Base-by-base conservation (phyloP, 2,888 invertebrate species). In the Volucella bombylans region DNA sequence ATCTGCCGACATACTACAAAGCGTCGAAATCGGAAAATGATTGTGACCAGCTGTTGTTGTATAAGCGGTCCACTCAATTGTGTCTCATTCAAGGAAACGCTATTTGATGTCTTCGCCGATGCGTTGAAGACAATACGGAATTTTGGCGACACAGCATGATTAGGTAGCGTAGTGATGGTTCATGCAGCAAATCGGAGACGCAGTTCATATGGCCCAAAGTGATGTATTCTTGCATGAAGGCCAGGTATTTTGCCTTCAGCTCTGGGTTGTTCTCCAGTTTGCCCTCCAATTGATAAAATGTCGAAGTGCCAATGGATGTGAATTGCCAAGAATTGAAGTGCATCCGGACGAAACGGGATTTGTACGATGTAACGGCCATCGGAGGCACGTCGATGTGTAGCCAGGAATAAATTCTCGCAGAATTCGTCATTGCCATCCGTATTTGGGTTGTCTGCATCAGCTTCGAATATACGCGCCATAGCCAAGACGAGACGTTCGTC, bases 401-500 rank as follows among this genome's bases (percentile, higher is more conserved):
- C 18, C 18, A 18, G 23, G 23, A 23, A 23, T 23, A 4, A 23
- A 23, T 23, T 23, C 23, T 23, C 23, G 23, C 23, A 23, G 23
- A 23, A 23, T 23, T 23, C 23, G 23, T 23, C 23, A 23, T 23
- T 3, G 23, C 4, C 23, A 23, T 23, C 9, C 67, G 45, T 10
- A 54, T 52, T 31, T 82, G 59, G 31, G 69, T 78, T 12, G n/a
- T 78, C 78, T 10, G 62, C 41, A 8, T 74, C 67, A 43, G 65
- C 73, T 18, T 83, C 86, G 15, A 72, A 38, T 10, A 80, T 45
- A 80, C 64, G 31, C 23, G 65, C 12, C 50, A 38, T 14, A 80
- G 15, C 6, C n/a, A 54, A 52, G 45, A 79, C 81, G 31, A 81
- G 50, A 9, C 55, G 49, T 39, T 47, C 38, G n/a, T 76, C 71